Percentiles rank a stretch among this genome's conserved stretches.
These are phyloP conservation scores for Deroplatys truncata DNA, from an alignment of 2,888 invertebrate genomes.

Conservation along the genomic window DNA sequence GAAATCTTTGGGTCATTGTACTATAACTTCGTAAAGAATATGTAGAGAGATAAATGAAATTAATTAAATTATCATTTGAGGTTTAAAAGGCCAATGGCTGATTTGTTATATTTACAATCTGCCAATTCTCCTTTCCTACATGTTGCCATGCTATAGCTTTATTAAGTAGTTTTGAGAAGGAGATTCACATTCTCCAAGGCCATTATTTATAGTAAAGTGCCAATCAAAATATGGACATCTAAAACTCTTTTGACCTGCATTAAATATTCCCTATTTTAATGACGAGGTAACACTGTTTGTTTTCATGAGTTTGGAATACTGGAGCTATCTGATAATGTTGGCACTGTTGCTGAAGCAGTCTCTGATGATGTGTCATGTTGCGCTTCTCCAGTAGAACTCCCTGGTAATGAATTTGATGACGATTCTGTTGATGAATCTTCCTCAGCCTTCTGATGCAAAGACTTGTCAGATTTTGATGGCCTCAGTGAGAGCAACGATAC, in stretches of 20 bases:
- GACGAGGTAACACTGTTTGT: not conserved
- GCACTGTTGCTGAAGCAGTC: not conserved
- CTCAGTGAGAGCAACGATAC: conserved; percentile 21
- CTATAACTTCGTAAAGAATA: too few species aligned
- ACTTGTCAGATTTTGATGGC: conserved; percentile 24
- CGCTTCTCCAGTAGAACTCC: not conserved
- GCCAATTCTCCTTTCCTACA: too few species aligned
- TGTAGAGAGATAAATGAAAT: too few species aligned
- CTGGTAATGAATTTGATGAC: not conserved
- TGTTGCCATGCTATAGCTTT: too few species aligned
- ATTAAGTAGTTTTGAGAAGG: too few species aligned
- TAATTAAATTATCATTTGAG: too few species aligned
- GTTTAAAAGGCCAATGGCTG: too few species aligned
- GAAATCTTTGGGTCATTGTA: too few species aligned
- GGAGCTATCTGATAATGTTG: not conserved
- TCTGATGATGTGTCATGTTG: not conserved
- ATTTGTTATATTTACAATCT: too few species aligned
- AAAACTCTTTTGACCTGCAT: not conserved
- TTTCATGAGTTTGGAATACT: not conserved
- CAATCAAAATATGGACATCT: not conserved
- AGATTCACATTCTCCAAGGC: too few species aligned
- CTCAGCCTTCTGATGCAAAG: not conserved
- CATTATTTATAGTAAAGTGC: too few species aligned
- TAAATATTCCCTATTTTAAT: not conserved
- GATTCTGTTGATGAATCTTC: not conserved